These are phyloP conservation scores for Luehdorfia chinensis DNA, from an alignment of 1,140 invertebrate species.

Conservation along the genomic window DNA sequence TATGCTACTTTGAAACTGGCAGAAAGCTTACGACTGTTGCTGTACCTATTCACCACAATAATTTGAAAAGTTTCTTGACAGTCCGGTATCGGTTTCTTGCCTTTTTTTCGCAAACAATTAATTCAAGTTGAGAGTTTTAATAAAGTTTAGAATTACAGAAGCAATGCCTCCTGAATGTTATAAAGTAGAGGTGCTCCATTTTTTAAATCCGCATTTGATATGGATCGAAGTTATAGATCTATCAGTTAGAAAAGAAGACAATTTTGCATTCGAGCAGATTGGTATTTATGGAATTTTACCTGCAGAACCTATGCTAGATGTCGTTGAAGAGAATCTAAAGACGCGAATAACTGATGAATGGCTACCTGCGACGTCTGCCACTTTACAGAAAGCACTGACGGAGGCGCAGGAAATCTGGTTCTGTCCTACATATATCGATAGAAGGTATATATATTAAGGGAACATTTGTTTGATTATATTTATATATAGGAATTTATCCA, in stretches of 20 bases:
- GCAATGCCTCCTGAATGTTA: slow-evolving; percentile 45
- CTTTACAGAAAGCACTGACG: slow-evolving; percentile 33
- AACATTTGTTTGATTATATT: too few relatives aligned
- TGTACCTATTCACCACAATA: too few relatives aligned
- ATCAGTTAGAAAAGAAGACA: slow-evolving; percentile 16
- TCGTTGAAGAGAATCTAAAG: slow-evolving; percentile 22
- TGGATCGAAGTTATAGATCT: slow-evolving; percentile 45
- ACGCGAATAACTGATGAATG: slow-evolving; percentile 31
- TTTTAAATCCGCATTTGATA: slow-evolving; percentile 57
- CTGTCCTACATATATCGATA: slow-evolving; percentile 39
- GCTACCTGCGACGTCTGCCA: slow-evolving; percentile 29
- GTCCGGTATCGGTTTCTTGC: too few relatives aligned
- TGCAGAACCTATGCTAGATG: slow-evolving; percentile 32
- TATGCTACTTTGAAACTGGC: too few relatives aligned
- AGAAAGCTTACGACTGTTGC: too few relatives aligned
- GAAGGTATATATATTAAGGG: too few relatives aligned
- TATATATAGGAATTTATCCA: too few relatives aligned
- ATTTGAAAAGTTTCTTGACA: too few relatives aligned
- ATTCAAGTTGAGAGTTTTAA: background rate
- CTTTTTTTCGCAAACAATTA: too few relatives aligned
- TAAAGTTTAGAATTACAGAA: background rate
- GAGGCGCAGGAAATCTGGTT: slow-evolving; percentile 41
- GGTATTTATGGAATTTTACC: slow-evolving; percentile 57
- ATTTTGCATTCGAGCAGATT: slow-evolving; percentile 52
- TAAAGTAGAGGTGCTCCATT: slow-evolving; percentile 45